Evolutionary conservation across 2,113 vertebrate genomes (phyloP).

Genomic region (Meleagris gallopavo): DNA sequence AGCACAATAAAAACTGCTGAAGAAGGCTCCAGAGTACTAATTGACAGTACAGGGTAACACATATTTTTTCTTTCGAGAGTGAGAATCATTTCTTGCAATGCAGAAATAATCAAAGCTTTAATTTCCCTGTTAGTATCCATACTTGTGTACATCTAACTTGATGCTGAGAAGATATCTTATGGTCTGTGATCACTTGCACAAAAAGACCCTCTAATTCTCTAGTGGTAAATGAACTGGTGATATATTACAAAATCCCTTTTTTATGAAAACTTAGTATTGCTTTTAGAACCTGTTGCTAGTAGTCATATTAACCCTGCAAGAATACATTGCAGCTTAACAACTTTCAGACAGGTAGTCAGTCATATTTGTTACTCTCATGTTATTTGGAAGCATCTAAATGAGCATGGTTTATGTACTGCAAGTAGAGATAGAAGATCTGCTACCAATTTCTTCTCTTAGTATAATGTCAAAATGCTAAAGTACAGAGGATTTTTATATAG

Average conservation of each 20-base stretch:
- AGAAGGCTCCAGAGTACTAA: neutral
- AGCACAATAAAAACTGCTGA: neutral
- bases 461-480: neutral
- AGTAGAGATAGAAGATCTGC: neutral
- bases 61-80: neutral
- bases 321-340: neutral
- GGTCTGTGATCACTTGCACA: neutral
- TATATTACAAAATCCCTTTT: neutral
- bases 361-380: accelerated
- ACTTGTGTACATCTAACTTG: neutral
- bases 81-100: conserved; percentile 12
- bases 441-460: neutral
- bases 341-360: neutral
- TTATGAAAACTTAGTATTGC: neutral
- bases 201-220: neutral
- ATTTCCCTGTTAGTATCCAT: neutral
- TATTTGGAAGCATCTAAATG: neutral
- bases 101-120: conserved; percentile 29
- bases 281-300: neutral
- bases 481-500: neutral
- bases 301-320: neutral
- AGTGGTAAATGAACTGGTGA: neutral
- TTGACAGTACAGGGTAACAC: neutral
- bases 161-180: neutral
- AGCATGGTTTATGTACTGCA: neutral